Percentiles rank a stretch among this genome's conserved stretches.
These are phyloP conservation scores for Pitta sordida DNA, from an alignment of 2,113 vertebrate species.

Conservation along the genomic window DNA sequence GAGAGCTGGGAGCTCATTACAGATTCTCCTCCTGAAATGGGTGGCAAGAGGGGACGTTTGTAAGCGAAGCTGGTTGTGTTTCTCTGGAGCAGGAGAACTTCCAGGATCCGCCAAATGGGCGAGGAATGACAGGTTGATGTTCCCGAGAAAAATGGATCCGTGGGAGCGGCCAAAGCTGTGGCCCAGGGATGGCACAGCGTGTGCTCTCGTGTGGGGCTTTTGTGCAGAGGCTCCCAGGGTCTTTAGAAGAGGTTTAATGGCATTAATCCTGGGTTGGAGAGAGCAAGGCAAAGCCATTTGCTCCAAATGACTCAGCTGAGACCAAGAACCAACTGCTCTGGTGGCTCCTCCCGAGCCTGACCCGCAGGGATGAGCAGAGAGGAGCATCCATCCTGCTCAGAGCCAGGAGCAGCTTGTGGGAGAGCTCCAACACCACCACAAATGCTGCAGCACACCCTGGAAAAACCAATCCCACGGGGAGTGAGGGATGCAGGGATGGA, in stretches of 20 bases:
- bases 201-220: background rate
- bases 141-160: background rate
- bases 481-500: rapidly evolving
- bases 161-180: background rate
- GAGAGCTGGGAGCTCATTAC: background rate
- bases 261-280: background rate
- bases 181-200: background rate
- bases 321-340: background rate
- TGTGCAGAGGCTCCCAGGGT: background rate
- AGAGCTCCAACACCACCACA: background rate
- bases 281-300: background rate
- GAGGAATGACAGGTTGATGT: background rate
- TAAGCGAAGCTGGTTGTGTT: background rate
- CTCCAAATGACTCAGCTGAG: background rate
- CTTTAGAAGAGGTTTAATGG: background rate
- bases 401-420: rapidly evolving
- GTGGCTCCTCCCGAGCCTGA: background rate
- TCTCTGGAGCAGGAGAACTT: background rate
- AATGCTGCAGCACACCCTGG: background rate
- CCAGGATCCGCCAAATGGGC: background rate
- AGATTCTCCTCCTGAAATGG: background rate
- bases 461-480: background rate
- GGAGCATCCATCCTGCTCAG: background rate
- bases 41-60: background rate
- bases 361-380: background rate